A percentile compares a stretch with the other conserved stretches of the same genome.
Conservation (phyloP, 2,888 invertebrate genomes). For the Troilus luridus region DNA sequence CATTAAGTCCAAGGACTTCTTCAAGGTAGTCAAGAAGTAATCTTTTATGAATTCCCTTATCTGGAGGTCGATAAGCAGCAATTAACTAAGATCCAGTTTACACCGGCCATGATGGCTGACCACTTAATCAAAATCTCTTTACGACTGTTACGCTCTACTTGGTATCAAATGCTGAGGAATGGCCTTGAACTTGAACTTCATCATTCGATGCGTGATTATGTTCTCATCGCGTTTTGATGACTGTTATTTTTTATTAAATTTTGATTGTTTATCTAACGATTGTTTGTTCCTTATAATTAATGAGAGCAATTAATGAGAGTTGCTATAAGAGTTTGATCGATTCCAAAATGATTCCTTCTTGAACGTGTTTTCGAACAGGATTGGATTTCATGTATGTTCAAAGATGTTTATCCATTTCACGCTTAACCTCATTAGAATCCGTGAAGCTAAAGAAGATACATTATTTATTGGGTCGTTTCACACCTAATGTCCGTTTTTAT, state of each 20-base stretch:
- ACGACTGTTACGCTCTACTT: background rate
- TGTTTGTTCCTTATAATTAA: background rate
- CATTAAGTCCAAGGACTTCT: slow-evolving; percentile 6
- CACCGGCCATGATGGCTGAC: background rate
- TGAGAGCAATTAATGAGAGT: background rate
- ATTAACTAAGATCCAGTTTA: background rate
- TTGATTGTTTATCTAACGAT: background rate
- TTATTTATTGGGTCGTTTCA: no score
- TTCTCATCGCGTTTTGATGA: background rate
- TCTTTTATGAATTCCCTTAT: background rate
- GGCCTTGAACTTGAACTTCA: slow-evolving; percentile 16
- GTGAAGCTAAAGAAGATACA: no score
- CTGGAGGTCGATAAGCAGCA: background rate
- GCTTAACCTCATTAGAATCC: background rate
- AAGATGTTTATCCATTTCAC: background rate
- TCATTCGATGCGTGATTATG: background rate
- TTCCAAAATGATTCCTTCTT: background rate
- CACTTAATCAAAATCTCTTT: background rate
- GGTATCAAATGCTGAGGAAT: background rate
- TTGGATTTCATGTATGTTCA: background rate
- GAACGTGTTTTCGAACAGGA: background rate
- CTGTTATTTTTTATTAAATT: background rate
- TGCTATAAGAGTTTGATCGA: background rate
- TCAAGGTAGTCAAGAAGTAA: background rate
- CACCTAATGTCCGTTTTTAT: no score